Base-by-base conservation (phyloP, 2,888 invertebrate species). In the Nowickia ferox region DNA sequence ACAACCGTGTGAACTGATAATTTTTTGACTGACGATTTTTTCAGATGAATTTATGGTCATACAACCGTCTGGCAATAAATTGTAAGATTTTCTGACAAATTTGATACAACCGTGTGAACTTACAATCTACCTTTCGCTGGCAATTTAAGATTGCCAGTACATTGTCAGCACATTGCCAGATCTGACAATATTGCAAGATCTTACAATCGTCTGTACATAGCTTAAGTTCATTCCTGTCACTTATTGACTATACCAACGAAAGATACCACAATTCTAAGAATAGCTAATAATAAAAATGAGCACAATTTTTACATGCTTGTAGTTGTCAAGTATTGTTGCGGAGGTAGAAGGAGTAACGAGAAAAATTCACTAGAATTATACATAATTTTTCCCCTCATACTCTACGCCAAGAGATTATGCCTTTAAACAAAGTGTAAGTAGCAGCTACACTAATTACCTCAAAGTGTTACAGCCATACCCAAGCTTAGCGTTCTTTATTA, bases 401-500 rank as follows among this genome's bases (percentile, higher is more conserved):
- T 40, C n/a, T 53, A n/a, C 30, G 65, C 51, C 48, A 68, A 55
- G 65, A 72, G 59, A 72, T 72, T 76, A 86, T 79, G 59, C 53
- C 74, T 76, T 80, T 76, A 63, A 59, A 80, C 55, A 74, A 82
- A 74, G 74, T 74, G 72, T 71, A 68, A 85, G 84, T 69, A 87
- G 69, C 84, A 87, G 81, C 84, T 78, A 80, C 81, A 86, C 87
- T 86, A 87, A 87, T 87, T 87, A 87, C 87, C 87, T 86, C 80
- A 84, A 81, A 87, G 87, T 86, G 86, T 87, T 86, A 71, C 83
- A 86, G 68, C 75, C 69, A 71, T 66, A 79, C 59, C 65, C 48
- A 71, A 71, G 71, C 13, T 42, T 51, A 40, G 59, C 9, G n/a
- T 66, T 48, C 65, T 57, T n/a, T 72, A 44, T 55, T 48, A 48